Evolutionary conservation across 2,113 vertebrate genomes (phyloP), one percentile per base, ranked within the genome.

Genomic region (Meriones unguiculatus): DNA sequence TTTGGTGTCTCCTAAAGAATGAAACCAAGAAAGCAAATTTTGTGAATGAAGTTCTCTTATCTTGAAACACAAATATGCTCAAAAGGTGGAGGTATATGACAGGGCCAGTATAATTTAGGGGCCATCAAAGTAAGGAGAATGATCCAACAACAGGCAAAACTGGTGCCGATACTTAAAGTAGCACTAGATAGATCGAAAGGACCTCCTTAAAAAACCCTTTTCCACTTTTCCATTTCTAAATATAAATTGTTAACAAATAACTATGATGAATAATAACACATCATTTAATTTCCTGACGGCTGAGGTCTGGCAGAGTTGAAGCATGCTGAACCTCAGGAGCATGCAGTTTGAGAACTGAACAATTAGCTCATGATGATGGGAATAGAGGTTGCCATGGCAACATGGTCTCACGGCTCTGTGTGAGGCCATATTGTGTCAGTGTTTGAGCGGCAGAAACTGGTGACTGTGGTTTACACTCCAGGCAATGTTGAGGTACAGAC

Each of bases 201-300:
- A 50, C 35, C 46, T 57, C 35, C 32, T 57, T 35, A 94, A 93
- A 94, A 87, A 76, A 17, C 13, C 28, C 4, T 9, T 46, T 46
- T 46, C 46, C 46, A 46, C 41, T 73, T 90, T 94, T 69, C 80
- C 65, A 75, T 87, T 96, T 92, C 85, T 95, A 97, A 95, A 81
- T 88, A 92, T 81, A 94, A 94, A 92, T 95, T 88, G 90, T 91
- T 92, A 88, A 54, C 88, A 97, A 96, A 90, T 97, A 88, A 94
- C 86, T 90, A 59, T 52, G 50, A 73, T 75, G 86, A 96, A 65
- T 89, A 96, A 91, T 81, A 92, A 73, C 11, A 50, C 12, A 35
- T 88, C 91, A 72, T 64, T 94, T 85, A 86, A 86, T 94, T 91
- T 93, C 76, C 72, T 85, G 95, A 93, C 73, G 76, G 93, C 94